phyloP scores from a whole-genome alignment of 2,888 invertebrate species.

The Ichneumoninae sp. region DNA sequence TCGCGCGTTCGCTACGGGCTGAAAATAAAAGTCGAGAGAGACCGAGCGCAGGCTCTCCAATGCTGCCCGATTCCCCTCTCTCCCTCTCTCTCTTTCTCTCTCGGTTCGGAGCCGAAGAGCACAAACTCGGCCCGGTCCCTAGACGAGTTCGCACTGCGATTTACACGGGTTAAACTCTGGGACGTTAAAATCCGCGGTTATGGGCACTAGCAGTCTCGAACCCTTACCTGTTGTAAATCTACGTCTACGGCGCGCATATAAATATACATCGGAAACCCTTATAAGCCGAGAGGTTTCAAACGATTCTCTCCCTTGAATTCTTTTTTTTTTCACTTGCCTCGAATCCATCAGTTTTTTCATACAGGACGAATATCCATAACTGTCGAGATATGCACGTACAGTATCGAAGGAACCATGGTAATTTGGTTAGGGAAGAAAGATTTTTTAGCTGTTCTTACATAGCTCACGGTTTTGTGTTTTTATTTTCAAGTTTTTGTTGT shows the following conservation, averaged over 20 bases:
- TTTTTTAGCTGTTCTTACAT: neutral
- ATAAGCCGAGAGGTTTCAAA: neutral
- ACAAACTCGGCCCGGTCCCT: slow-evolving; percentile 14
- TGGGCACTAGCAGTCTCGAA: slow-evolving; percentile 18
- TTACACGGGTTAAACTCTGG: slow-evolving; percentile 31
- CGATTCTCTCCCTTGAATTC: neutral
- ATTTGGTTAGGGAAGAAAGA: neutral
- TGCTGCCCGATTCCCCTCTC: slow-evolving; percentile 10
- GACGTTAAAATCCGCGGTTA: slow-evolving; percentile 32
- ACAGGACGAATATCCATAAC: neutral
- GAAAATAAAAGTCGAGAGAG: slow-evolving; percentile 64
- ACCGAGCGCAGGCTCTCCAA: slow-evolving; percentile 30
- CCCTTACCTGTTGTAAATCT: slow-evolving; percentile 5
- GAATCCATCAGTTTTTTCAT: neutral
- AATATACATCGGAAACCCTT: slow-evolving; percentile 1
- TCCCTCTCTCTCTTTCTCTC: neutral
- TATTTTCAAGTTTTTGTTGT: neutral
- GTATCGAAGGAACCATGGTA: neutral
- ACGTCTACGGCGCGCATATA: slow-evolving; percentile 1
- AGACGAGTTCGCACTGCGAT: slow-evolving; percentile 31
- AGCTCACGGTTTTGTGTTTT: neutral
- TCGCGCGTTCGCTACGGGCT: slow-evolving; percentile 57
- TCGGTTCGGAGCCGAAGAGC: slow-evolving; percentile 44
- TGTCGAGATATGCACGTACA: neutral
- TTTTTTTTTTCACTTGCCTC: neutral